Evolutionary conservation across 2,797 vertebrate species (phyloP).

Genomic region (Chrysocyon brachyurus): DNA sequence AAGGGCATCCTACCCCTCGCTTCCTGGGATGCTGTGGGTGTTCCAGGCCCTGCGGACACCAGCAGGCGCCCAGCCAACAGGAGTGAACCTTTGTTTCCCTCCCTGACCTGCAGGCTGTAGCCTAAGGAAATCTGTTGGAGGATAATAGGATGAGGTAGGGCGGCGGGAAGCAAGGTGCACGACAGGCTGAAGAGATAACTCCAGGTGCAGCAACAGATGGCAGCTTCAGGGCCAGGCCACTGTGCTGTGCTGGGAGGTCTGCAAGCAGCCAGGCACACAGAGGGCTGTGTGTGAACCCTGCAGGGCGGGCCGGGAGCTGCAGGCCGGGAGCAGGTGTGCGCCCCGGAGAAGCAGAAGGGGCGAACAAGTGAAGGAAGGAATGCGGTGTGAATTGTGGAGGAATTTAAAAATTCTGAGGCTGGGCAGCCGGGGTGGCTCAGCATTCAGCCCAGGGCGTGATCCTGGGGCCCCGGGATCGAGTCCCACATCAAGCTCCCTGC

Average conservation of each 20-base stretch:
- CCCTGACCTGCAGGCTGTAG: background rate
- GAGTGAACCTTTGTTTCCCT: background rate
- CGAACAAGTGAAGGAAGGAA: background rate
- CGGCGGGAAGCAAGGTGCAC: too few relatives aligned
- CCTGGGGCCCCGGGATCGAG: too few relatives aligned
- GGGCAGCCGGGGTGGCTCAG: too few relatives aligned
- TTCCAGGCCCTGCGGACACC: background rate
- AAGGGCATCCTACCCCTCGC: accelerated
- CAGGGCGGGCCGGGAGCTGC: background rate
- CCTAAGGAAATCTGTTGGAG: background rate
- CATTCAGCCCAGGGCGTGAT: too few relatives aligned
- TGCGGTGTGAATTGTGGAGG: background rate
- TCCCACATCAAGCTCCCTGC: too few relatives aligned
- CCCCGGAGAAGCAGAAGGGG: background rate
- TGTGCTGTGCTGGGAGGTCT: background rate
- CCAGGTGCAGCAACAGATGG: background rate
- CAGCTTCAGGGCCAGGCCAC: background rate
- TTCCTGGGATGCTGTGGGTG: background rate
- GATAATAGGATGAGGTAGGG: background rate
- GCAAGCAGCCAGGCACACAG: background rate
- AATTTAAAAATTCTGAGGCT: background rate
- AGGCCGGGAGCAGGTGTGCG: background rate
- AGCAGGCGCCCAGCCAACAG: background rate
- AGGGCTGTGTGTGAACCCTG: background rate
- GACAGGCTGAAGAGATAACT: background rate